phyloP scores from a whole-genome alignment of 2,888 invertebrate species.

The Campoplex nolae region DNA sequence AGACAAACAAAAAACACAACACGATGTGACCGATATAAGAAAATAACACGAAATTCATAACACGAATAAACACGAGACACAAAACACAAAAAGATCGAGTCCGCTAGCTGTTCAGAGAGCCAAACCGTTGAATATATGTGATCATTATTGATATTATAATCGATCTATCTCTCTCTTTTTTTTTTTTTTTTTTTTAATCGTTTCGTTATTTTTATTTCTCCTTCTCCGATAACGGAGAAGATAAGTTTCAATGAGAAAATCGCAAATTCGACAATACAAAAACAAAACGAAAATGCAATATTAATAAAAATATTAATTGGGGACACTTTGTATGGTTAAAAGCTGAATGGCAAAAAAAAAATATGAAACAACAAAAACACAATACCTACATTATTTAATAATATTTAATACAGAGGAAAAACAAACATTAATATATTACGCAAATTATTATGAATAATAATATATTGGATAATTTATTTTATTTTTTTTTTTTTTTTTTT shows the following conservation, averaged over 20 bases:
- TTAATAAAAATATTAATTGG: constrained; percentile 55
- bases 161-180: constrained; percentile 67
- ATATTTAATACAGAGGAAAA: constrained; percentile 64
- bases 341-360: constrained; percentile 49
- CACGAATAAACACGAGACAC: neutral
- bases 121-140: constrained; percentile 81
- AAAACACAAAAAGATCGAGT: constrained; percentile 55
- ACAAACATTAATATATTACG: constrained; percentile 83
- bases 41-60: no score
- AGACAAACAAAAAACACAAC: constrained; percentile 36
- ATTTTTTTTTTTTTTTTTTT: constrained; percentile 79
- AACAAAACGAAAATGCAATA: neutral
- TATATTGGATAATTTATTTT: constrained; percentile 84
- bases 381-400: constrained; percentile 75
- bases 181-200: constrained; percentile 51
- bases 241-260: constrained; percentile 31
- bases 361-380: constrained; percentile 72
- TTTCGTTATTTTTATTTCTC: constrained; percentile 49
- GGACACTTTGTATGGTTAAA: constrained; percentile 82
- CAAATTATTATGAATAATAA: constrained; percentile 81
- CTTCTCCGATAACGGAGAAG: constrained; percentile 45
- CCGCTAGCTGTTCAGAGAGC: constrained; percentile 82
- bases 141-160: constrained; percentile 80
- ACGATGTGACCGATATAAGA: constrained; percentile 54
- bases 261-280: constrained; percentile 33